Evolutionary conservation across 2,113 vertebrate genomes (phyloP).

Genomic region (Eubucco bourcierii): DNA sequence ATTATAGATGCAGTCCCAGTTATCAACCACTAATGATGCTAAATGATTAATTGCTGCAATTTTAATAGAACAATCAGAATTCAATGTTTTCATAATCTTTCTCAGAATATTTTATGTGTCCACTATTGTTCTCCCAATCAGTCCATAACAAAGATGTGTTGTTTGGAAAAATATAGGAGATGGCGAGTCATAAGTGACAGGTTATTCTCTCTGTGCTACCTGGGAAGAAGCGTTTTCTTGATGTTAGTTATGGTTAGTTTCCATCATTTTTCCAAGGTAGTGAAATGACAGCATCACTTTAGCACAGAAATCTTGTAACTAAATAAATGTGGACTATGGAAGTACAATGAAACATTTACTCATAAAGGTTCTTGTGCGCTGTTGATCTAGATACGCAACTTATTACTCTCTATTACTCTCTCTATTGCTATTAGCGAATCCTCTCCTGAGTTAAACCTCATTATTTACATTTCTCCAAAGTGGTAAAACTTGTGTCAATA

Average conservation of each 20-base stretch:
- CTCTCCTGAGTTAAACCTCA: background rate
- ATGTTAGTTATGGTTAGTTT: conserved; percentile 8
- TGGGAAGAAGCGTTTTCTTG: conserved; percentile 36
- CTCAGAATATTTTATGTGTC: conserved; percentile 13
- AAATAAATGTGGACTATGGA: background rate
- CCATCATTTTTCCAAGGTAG: background rate
- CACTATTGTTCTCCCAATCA: conserved; percentile 53
- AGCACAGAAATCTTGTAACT: background rate
- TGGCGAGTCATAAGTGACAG: conserved; percentile 48
- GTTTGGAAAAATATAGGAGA: conserved; percentile 56
- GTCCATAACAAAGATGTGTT: conserved; percentile 14
- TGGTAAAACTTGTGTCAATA: conserved; percentile 12
- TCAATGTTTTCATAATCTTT: conserved; percentile 51
- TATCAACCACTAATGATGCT: conserved; percentile 52
- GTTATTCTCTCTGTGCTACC: conserved; percentile 16
- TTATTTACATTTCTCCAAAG: conserved; percentile 34
- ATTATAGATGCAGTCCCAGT: conserved; percentile 25
- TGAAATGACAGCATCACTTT: conserved; percentile 20
- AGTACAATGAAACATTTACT: background rate
- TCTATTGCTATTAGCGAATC: background rate
- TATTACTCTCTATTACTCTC: background rate
- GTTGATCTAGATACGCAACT: background rate
- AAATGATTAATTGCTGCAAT: conserved; percentile 67
- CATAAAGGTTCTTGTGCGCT: background rate
- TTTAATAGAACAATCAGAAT: conserved; percentile 57